A percentile compares a stretch with the other conserved stretches of the same genome.
phyloP scores from a whole-genome alignment of 2,888 invertebrate genomes.

The Plagodis pulveraria region DNA sequence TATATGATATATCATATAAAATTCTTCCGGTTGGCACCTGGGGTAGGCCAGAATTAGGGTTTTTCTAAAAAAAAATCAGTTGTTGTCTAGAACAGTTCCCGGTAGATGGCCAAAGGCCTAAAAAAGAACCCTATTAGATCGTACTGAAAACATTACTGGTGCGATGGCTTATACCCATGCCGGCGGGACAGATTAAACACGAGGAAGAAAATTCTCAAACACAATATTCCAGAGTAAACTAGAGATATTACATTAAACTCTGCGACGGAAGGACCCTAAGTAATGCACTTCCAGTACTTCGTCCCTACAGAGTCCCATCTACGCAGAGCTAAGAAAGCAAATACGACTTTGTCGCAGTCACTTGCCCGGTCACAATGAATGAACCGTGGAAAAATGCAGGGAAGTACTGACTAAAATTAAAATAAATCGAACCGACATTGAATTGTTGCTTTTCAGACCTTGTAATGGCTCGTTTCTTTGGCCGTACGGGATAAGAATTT shows the following conservation, averaged over 20 bases:
- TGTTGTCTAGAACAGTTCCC: too few relatives aligned
- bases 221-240: constrained; percentile 51
- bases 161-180: constrained; percentile 6
- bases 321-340: constrained; percentile 25
- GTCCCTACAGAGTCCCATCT: constrained; percentile 41
- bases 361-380: constrained; percentile 44
- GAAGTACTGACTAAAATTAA: constrained; percentile 53
- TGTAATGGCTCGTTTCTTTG: constrained; percentile 40
- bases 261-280: constrained; percentile 50
- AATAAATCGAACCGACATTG: constrained; percentile 60
- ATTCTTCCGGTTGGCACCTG: too few relatives aligned
- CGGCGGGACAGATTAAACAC: constrained; percentile 47
- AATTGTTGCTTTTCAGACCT: constrained; percentile 50
- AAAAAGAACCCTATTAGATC: too few relatives aligned
- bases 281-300: constrained; percentile 55
- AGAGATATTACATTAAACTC: constrained; percentile 60
- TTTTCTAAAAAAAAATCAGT: too few relatives aligned
- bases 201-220: constrained; percentile 49
- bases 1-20: too few relatives aligned
- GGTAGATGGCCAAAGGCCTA: too few relatives aligned
- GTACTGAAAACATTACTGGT: too few relatives aligned
- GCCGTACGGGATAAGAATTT: constrained; percentile 27
- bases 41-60: too few relatives aligned
- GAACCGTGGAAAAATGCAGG: constrained; percentile 52
- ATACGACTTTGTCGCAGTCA: constrained; percentile 36